A percentile compares a stretch with the other conserved stretches of the same genome.
Evolutionary conservation across 2,888 invertebrate species (phyloP).

Genomic region (Meliscaeva auricollis): DNA sequence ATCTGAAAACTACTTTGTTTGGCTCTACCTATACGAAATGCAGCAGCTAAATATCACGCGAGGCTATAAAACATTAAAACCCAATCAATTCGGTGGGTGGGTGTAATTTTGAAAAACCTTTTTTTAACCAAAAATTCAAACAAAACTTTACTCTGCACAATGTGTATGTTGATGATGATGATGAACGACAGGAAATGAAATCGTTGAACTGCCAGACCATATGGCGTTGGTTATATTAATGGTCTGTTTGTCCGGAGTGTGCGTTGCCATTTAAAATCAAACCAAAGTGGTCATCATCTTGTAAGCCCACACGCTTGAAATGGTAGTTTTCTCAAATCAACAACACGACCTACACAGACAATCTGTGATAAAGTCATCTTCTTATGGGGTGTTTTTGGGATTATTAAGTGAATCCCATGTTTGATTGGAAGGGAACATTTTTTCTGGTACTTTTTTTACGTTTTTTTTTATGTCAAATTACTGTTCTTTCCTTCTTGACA

Average conservation of each 20-base stretch:
- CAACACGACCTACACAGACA: slow-evolving; percentile 47
- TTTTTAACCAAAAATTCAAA: slow-evolving; percentile 1
- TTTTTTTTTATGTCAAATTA: no score
- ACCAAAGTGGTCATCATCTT: slow-evolving; percentile 70
- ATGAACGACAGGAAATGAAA: slow-evolving; percentile 70
- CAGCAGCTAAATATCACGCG: slow-evolving; percentile 15
- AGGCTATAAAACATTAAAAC: slow-evolving; percentile 59
- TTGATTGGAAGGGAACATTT: neutral
- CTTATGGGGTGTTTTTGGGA: slow-evolving; percentile 19
- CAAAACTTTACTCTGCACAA: neutral
- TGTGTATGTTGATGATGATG: slow-evolving; percentile 47
- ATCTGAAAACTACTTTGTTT: neutral
- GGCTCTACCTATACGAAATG: neutral
- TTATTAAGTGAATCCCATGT: neutral
- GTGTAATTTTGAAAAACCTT: slow-evolving; percentile 20
- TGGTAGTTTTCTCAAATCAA: slow-evolving; percentile 57
- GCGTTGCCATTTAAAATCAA: slow-evolving; percentile 60
- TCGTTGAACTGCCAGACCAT: slow-evolving; percentile 39
- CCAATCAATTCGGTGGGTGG: slow-evolving; percentile 69
- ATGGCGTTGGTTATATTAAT: slow-evolving; percentile 56
- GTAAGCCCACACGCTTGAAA: slow-evolving; percentile 52
- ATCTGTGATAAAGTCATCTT: slow-evolving; percentile 25
- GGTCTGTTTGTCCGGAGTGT: slow-evolving; percentile 20
- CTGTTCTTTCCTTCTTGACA: no score
- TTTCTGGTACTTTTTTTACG: neutral